Evolutionary conservation across 2,113 vertebrate species (phyloP), one percentile per base, ranked within the genome.

Genomic region (Chionodraco myersi): DNA sequence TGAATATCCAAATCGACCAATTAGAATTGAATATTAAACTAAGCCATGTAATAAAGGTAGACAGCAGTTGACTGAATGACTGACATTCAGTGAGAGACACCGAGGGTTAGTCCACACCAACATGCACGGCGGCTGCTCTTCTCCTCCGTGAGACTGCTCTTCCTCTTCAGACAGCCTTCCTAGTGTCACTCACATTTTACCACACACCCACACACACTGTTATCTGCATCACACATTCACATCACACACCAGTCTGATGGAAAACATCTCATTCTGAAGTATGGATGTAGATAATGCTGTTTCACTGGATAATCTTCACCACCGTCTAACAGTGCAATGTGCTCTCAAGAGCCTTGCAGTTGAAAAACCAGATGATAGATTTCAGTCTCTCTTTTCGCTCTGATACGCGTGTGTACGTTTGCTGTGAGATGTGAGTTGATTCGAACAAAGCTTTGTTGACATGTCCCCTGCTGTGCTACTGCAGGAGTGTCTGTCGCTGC

Each of bases 401-500:
- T n/a, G n/a, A n/a, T n/a, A n/a, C n/a, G n/a, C n/a, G n/a, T n/a
- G n/a, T n/a, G n/a, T n/a, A n/a, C n/a, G n/a, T n/a, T n/a, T n/a
- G 45, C 36, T 79, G 7, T 62, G 51, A 60, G n/a, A 18, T 45
- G 4, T 74, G 66, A 0, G 6, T 63, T 68, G 10, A 65, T 68
- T 45, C 57, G 6, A 75, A 64, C 15, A 66, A 6, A 10, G 7
- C 12, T 2, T 2, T 73, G 65, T 80, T 82, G 68, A 77, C 77
- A 75, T 81, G 10, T 84, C 30, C 79, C 74, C 47, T 3, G 14
- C 41, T 72, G 49, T 30, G 57, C 45, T 89, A 26, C 26, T 26
- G 26, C 2, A 99, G 98, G 95, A 96, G 54, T 95, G 96, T 65
- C 94, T 97, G 76, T 51, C 83, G 11, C 79, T 96, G 85, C 96